Percentiles rank a stretch among this genome's conserved stretches.
Conservation (phyloP, 2,113 vertebrate genomes). For the Ciconia stormi region DNA sequence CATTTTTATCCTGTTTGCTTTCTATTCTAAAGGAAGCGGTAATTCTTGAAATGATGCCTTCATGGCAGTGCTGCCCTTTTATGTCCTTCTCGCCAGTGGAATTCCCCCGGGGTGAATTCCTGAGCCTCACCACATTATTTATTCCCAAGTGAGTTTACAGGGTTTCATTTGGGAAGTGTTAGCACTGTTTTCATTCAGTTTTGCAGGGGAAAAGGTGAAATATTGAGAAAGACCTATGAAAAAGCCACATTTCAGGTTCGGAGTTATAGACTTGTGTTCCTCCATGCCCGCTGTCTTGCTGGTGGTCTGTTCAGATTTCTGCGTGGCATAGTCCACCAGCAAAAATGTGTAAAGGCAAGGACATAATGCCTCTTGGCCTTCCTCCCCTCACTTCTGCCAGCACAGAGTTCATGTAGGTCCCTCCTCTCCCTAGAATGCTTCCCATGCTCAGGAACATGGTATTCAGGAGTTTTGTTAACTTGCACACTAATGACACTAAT, state of each 20-base stretch:
- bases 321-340: not conserved
- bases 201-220: not conserved
- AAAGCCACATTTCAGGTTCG: not conserved
- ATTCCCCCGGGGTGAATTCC: constrained; percentile 12
- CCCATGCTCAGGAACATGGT: not conserved
- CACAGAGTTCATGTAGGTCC: not conserved
- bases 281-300: not conserved
- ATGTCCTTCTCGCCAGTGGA: not conserved
- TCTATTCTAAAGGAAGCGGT: constrained; percentile 17
- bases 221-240: not conserved
- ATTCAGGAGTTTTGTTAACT: not conserved
- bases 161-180: constrained; percentile 7
- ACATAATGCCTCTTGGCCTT: not conserved
- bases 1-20: constrained; percentile 24
- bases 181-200: not conserved
- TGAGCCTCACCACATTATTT: constrained; percentile 27
- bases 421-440: not conserved
- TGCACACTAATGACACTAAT: not conserved
- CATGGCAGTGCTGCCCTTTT: not conserved
- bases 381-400: not conserved
- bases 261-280: not conserved
- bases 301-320: not conserved
- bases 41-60: constrained; percentile 53
- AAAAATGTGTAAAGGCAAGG: not conserved
- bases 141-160: constrained; percentile 18